Conservation (phyloP, 1,140 invertebrate species). For the Camponotus floridanus region DNA sequence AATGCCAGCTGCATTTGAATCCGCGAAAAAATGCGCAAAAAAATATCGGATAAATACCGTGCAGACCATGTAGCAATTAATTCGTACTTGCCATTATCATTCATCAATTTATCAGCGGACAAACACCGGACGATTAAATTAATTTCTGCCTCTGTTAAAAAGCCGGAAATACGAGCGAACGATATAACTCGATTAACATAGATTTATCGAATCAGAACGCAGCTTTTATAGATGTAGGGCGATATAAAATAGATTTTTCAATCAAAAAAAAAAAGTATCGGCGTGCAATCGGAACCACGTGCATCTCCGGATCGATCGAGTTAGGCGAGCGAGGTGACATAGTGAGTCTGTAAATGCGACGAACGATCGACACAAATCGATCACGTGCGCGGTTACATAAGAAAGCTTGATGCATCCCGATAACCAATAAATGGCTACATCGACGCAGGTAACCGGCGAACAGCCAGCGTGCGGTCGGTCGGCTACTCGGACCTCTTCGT, state of each 20-base stretch:
- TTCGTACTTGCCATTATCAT: neutral
- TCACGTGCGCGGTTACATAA: conserved; percentile 64
- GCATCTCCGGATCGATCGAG: neutral
- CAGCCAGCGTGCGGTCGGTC: conserved; percentile 98
- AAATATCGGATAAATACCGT: neutral
- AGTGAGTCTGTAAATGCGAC: neutral
- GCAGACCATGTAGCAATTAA: conserved; percentile 9
- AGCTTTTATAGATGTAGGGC: neutral
- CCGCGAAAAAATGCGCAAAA: neutral
- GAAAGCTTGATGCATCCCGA: conserved; percentile 79
- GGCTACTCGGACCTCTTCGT: conserved; percentile 99
- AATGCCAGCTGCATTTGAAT: neutral
- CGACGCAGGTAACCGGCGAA: conserved; percentile 96
- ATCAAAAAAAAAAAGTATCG: conserved; percentile 14
- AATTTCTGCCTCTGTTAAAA: neutral
- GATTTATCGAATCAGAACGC: conserved; percentile 33
- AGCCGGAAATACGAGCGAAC: conserved; percentile 8
- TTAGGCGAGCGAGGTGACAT: too few species aligned
- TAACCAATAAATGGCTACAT: conserved; percentile 86
- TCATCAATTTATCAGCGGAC: conserved; percentile 38
- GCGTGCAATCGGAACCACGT: conserved; percentile 6
- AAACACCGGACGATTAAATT: neutral
- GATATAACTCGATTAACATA: conserved; percentile 20
- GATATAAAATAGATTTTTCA: neutral
- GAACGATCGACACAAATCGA: conserved; percentile 58